Conservation (phyloP, 2,113 vertebrate species). For the Apteryx owenii region DNA sequence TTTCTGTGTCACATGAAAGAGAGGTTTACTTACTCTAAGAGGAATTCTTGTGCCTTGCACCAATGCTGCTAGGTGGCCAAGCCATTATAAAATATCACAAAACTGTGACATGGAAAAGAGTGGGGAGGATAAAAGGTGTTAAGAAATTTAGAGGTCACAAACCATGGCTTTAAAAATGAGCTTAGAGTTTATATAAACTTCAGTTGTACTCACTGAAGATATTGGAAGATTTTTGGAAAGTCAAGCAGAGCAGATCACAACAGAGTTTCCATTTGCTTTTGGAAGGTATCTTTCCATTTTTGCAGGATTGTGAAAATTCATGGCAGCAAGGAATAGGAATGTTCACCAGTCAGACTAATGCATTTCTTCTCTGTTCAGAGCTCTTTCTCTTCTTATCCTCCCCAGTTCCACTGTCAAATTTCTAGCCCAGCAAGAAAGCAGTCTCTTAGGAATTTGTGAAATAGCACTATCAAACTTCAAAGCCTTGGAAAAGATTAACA, state of each 20-base stretch:
- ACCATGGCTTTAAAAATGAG: neutral
- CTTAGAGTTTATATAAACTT: neutral
- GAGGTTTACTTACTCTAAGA: conserved; percentile 2
- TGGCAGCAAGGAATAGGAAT: neutral
- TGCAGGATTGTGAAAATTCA: conserved; percentile 11
- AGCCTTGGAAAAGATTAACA: conserved; percentile 22
- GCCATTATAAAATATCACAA: neutral
- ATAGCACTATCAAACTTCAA: conserved; percentile 33
- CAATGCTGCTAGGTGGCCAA: neutral
- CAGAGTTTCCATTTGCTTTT: neutral
- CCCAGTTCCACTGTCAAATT: neutral
- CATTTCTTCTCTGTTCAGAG: neutral
- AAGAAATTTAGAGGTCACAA: neutral
- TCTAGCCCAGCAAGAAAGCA: conserved; percentile 18
- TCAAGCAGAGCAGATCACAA: neutral
- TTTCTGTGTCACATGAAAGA: conserved; percentile 2
- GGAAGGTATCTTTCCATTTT: neutral
- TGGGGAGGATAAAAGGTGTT: neutral
- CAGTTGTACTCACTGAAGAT: neutral
- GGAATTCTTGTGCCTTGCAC: conserved; percentile 21
- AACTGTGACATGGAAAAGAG: neutral
- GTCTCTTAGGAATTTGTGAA: conserved; percentile 38
- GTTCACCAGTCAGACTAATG: neutral
- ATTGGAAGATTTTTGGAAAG: neutral
- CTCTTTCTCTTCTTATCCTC: neutral